Percentiles rank a stretch among this genome's conserved stretches.
phyloP scores from a whole-genome alignment of 2,888 invertebrate species.

The Muscina levida region DNA sequence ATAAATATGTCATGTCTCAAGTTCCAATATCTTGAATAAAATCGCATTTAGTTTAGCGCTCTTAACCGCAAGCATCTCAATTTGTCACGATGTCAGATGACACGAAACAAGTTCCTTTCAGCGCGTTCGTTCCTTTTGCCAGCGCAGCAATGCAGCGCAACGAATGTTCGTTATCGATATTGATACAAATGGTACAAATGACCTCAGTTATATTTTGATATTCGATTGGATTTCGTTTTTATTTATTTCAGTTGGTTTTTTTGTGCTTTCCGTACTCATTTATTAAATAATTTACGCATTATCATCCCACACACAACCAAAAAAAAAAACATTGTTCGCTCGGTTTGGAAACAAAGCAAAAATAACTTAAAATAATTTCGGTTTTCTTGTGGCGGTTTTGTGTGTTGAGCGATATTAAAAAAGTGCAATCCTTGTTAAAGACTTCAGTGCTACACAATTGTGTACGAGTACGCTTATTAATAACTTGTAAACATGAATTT shows the following conservation, averaged over 20 bases:
- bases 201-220: constrained; percentile 22
- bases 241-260: constrained; percentile 5
- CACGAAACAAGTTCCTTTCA: constrained; percentile 26
- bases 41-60: not conserved
- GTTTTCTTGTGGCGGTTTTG: not conserved
- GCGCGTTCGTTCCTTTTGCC: constrained; percentile 30
- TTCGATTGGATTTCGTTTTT: constrained; percentile 1
- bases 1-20: constrained; percentile 30
- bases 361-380: not conserved
- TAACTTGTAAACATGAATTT: too few species aligned
- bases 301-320: constrained; percentile 11
- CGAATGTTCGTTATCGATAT: not conserved
- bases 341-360: not conserved
- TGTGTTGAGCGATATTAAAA: constrained; percentile 9
- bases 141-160: not conserved
- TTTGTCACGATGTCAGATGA: constrained; percentile 22
- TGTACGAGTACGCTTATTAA: too few species aligned
- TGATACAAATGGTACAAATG: constrained; percentile 11
- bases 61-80: not conserved
- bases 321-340: too few species aligned
- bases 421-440: constrained; percentile 16
- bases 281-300: constrained; percentile 42
- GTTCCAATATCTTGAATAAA: not conserved
- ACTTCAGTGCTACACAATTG: too few species aligned
- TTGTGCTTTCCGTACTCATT: constrained; percentile 16